Percentiles rank a stretch among this genome's conserved stretches.
Conservation (phyloP, 2,113 vertebrate species). For the Neomonachus schauinslandi region DNA sequence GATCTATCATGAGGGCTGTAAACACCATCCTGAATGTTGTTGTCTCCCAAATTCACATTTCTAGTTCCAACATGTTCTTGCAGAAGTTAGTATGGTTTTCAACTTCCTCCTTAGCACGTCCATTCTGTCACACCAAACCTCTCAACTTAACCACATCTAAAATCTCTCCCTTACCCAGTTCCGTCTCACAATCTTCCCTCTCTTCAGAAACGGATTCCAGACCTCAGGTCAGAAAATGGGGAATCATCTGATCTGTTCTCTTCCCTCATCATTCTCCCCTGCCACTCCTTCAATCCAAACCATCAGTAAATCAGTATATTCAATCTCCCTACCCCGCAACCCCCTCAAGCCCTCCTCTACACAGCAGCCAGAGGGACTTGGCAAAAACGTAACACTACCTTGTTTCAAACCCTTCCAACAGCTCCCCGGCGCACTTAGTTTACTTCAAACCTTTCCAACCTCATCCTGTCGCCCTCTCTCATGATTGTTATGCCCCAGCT, state of each 20-base stretch:
- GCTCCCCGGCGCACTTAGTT: not conserved
- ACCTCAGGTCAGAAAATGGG: not conserved
- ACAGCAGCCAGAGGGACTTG: not conserved
- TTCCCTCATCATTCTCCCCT: not conserved
- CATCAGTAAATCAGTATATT: too few relatives aligned
- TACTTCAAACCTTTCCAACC: not conserved
- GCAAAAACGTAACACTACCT: not conserved
- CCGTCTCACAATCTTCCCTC: too few relatives aligned
- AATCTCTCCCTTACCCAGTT: not conserved
- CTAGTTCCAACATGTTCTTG: not conserved
- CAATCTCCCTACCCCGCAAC: not conserved
- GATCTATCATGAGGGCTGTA: not conserved
- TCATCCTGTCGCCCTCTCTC: fast-evolving
- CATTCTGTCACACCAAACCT: not conserved
- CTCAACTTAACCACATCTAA: not conserved
- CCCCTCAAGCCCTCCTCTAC: not conserved
- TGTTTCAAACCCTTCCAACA: not conserved
- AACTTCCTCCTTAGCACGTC: not conserved
- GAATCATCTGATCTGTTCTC: fast-evolving
- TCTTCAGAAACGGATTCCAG: not conserved
- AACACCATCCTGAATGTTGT: not conserved
- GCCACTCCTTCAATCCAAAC: not conserved
- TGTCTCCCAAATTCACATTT: not conserved
- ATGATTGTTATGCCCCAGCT: fast-evolving
- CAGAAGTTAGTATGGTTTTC: not conserved